Evolutionary conservation across 2,888 invertebrate genomes (phyloP), one percentile per base, ranked within the genome.

Genomic region (Chaitophorus viminalis): DNA sequence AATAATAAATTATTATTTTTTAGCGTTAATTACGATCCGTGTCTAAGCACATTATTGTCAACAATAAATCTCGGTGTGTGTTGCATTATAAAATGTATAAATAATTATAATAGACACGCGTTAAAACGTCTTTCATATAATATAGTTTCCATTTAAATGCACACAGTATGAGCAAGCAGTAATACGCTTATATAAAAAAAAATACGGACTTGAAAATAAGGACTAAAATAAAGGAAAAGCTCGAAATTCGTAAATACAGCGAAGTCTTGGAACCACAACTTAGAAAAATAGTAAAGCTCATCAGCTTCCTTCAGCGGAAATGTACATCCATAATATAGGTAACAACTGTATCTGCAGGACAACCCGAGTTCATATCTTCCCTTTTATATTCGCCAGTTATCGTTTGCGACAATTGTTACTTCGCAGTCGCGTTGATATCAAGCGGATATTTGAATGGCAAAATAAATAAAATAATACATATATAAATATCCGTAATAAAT

Each of bases 1-100:
- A 52, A 65, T 79, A 36, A n/a, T n/a, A n/a, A n/a, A n/a, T n/a
- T n/a, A 60, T 79, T 65, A 79, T 65, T 68, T 39, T 65, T 65
- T 65, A 68, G 65, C 36, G 36, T 65, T 18, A 39, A 79, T 36
- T 65, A 29, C 65, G 21, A 79, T 79, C 36, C 39, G 39, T 68
- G 18, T 65, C 33, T 36, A 9, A 79, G n/a, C 18, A 79, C 65
- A 39, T 29, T 65, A 68, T 39, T 65, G 39, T 65, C 65, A 39
- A 65, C 79, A 65, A 79, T 79, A 79, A 79, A 79, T 79, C 65
- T 65, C 60, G 18, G n/a, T 4, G n/a, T 33, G 25, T 36, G 21
- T 60, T 54, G 33, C 54, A 54, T 54, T 6, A 14, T 54, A 77
- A 29, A 77, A 52, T 29, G 25, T 60, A 77, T 33, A 78, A 78